phyloP scores from a whole-genome alignment of 2,797 vertebrate genomes.

The Spizella passerina region DNA sequence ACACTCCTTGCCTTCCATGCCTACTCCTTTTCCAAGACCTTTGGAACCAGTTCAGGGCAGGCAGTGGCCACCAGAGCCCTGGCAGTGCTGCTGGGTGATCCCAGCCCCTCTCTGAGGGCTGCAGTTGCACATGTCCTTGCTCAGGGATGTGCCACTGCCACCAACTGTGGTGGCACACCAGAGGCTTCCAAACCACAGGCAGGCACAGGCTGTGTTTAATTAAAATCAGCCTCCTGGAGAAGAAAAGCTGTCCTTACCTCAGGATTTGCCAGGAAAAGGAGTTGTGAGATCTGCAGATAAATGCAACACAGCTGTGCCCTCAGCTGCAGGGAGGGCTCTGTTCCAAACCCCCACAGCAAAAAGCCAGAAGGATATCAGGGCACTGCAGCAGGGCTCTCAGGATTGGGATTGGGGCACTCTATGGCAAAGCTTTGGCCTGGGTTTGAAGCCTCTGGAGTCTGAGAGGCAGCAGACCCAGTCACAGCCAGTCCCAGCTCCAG shows the following conservation, averaged over 20 bases:
- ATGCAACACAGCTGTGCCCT: not conserved
- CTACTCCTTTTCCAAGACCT: not conserved
- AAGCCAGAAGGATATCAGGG: not conserved
- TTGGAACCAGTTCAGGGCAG: not conserved
- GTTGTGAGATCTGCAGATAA: not conserved
- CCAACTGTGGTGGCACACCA: not conserved
- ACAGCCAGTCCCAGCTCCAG: not conserved
- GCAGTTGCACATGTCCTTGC: not conserved
- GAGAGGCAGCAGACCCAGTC: not conserved
- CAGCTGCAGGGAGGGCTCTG: not conserved
- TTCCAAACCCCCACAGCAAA: not conserved
- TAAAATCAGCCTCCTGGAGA: not conserved
- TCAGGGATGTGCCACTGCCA: not conserved
- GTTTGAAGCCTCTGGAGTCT: not conserved
- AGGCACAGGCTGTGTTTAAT: accelerated
- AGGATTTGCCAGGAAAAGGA: not conserved
- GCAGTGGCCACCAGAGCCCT: not conserved
- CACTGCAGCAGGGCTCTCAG: not conserved
- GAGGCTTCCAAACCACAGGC: not conserved
- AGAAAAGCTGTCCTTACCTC: not conserved
- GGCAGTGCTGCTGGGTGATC: not conserved
- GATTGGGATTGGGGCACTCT: not conserved
- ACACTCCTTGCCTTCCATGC: accelerated
- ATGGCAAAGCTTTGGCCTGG: not conserved
- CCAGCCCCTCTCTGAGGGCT: not conserved